phyloP scores from a whole-genome alignment of 2,888 invertebrate genomes.

The Yponomeuta sedellus region DNA sequence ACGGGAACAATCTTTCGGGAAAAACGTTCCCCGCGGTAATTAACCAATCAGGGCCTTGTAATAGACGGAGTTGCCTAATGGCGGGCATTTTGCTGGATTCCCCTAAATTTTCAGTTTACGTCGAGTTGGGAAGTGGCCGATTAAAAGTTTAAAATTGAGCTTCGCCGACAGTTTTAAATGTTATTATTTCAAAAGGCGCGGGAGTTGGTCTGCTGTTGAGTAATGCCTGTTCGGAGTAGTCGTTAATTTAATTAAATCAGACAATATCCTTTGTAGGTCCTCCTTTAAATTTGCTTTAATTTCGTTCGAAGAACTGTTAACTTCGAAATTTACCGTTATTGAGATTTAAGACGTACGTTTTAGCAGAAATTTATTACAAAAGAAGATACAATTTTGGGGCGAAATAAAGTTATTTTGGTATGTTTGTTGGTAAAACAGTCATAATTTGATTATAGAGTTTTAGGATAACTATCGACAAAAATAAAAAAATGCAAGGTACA shows the following conservation, averaged over 20 bases:
- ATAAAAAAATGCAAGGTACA: too few species aligned
- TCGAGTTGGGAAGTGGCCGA: neutral
- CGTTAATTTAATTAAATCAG: neutral
- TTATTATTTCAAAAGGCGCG: constrained; percentile 6
- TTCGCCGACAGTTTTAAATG: neutral
- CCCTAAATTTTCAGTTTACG: neutral
- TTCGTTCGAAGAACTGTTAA: too few species aligned
- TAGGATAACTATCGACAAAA: too few species aligned
- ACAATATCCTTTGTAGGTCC: neutral
- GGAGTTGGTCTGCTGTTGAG: neutral
- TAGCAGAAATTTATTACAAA: too few species aligned
- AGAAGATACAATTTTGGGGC: too few species aligned
- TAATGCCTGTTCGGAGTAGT: neutral
- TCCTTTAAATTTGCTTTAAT: neutral
- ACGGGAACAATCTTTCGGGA: neutral
- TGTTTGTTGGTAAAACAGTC: too few species aligned
- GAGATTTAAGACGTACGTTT: too few species aligned
- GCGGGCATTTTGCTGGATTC: constrained; percentile 6
- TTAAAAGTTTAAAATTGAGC: constrained; percentile 4
- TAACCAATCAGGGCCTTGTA: constrained; percentile 7
- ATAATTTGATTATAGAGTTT: too few species aligned
- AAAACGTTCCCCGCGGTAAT: constrained; percentile 3
- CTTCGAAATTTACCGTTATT: too few species aligned
- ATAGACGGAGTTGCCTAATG: constrained; percentile 10
- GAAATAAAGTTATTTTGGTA: too few species aligned